phyloP scores from a whole-genome alignment of 2,113 vertebrate genomes.

The Scophthalmus maximus region DNA sequence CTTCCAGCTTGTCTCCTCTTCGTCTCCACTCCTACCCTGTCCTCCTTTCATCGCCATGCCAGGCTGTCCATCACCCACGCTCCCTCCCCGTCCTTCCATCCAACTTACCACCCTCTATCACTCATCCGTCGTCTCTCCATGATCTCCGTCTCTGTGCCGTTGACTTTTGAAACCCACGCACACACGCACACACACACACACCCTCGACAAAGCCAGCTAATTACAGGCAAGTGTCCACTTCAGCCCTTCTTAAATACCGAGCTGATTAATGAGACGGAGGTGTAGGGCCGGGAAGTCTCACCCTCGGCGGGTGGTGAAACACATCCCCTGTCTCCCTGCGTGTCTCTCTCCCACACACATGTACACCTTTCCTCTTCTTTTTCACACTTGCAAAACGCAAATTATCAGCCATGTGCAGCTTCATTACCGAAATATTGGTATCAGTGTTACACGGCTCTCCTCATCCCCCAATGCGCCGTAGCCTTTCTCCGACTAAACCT shows the following conservation, averaged over 20 bases:
- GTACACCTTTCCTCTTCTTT: conserved; percentile 40
- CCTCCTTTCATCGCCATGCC: conserved; percentile 27
- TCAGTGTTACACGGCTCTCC: conserved; percentile 27
- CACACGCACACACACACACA: conserved; percentile 26
- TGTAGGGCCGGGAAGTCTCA: conserved; percentile 95
- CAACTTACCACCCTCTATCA: conserved; percentile 37
- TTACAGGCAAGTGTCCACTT: conserved; percentile 95
- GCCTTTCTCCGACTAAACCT: conserved; percentile 18
- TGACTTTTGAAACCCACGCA: conserved; percentile 53
- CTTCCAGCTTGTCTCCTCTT: conserved; percentile 34
- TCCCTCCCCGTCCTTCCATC: conserved; percentile 43
- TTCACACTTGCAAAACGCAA: conserved; percentile 61
- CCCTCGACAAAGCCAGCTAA: conserved; percentile 93
- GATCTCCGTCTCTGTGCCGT: conserved; percentile 33
- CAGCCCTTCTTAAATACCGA: conserved; percentile 95
- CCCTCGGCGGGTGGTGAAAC: conserved; percentile 78
- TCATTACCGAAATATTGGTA: conserved; percentile 54
- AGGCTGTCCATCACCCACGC: conserved; percentile 58
- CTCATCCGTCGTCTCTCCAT: conserved; percentile 40
- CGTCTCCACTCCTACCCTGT: conserved; percentile 24
- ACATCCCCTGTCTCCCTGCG: conserved; percentile 49
- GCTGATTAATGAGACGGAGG: conserved; percentile 95
- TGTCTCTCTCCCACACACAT: conserved; percentile 16
- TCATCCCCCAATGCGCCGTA: conserved; percentile 15
- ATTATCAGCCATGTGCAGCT: conserved; percentile 47